Evolutionary conservation across 2,797 vertebrate species (phyloP).

Genomic region (Leuciscus waleckii): DNA sequence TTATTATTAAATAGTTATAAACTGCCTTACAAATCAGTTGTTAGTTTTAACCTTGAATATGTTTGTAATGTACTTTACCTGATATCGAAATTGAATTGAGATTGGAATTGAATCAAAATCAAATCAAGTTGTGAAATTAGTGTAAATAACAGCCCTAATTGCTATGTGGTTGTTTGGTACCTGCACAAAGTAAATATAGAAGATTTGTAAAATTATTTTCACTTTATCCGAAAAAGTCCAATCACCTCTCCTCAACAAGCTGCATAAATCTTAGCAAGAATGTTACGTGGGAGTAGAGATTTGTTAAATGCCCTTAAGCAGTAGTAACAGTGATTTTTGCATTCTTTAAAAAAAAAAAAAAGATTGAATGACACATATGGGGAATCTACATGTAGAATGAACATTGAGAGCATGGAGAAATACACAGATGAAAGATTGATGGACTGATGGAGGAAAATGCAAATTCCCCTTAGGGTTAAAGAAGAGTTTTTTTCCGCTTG

Average conservation of each 20-base stretch:
- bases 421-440: slow-evolving; percentile 32
- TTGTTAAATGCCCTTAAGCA: background rate
- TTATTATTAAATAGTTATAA: too few relatives aligned
- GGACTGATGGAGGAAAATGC: background rate
- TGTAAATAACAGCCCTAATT: background rate
- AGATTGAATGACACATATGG: background rate
- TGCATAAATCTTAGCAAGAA: background rate
- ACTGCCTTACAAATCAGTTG: too few relatives aligned
- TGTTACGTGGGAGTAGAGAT: background rate
- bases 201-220: background rate
- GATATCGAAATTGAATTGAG: too few relatives aligned
- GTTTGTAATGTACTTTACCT: background rate
- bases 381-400: background rate
- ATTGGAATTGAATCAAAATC: too few relatives aligned
- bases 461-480: slow-evolving; percentile 5
- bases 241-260: background rate
- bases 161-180: background rate
- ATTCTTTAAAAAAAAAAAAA: background rate
- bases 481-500: background rate
- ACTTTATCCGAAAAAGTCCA: background rate
- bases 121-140: background rate
- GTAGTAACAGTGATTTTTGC: background rate
- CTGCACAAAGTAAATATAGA: background rate
- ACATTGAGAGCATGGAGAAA: background rate
- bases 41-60: background rate